These are phyloP conservation scores for Sanderia malayensis DNA, from an alignment of 30 jellyfish, hydroid and myxozoan species.

Conservation along the genomic window DNA sequence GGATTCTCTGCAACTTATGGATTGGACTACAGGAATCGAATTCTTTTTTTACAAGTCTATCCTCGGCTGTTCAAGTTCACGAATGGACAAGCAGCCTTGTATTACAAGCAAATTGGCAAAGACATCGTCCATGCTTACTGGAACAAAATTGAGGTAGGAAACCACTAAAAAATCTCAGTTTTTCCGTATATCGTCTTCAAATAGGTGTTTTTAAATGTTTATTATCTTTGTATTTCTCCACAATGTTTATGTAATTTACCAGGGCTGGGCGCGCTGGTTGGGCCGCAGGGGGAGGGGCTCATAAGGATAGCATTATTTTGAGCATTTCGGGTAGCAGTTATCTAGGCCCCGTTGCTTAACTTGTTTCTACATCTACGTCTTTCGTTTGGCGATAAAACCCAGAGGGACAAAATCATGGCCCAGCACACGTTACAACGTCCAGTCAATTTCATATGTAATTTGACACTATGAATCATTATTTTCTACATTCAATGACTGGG, in stretches of 20 bases:
- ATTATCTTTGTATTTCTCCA: background rate
- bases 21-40: slow-evolving; percentile 4
- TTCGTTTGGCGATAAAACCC: too few species aligned
- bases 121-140: slow-evolving; percentile 18
- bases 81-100: slow-evolving; percentile 37
- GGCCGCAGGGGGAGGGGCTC: background rate
- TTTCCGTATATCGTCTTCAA: background rate
- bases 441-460: too few species aligned
- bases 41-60: slow-evolving; percentile 11
- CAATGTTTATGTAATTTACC: background rate
- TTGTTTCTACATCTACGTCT: too few species aligned
- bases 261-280: background rate
- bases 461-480: too few species aligned
- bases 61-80: slow-evolving; percentile 40
- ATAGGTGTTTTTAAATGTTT: background rate
- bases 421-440: too few species aligned
- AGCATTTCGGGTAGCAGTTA: too few species aligned
- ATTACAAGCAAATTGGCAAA: slow-evolving; percentile 42
- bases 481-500: too few species aligned
- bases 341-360: too few species aligned
- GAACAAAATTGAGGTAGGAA: slow-evolving; percentile 37
- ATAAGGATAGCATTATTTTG: background rate
- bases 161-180: too few species aligned
- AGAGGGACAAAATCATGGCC: too few species aligned
- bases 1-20: background rate